Base-by-base conservation (phyloP, 2,113 vertebrate species). In the Cervus canadensis region DNA sequence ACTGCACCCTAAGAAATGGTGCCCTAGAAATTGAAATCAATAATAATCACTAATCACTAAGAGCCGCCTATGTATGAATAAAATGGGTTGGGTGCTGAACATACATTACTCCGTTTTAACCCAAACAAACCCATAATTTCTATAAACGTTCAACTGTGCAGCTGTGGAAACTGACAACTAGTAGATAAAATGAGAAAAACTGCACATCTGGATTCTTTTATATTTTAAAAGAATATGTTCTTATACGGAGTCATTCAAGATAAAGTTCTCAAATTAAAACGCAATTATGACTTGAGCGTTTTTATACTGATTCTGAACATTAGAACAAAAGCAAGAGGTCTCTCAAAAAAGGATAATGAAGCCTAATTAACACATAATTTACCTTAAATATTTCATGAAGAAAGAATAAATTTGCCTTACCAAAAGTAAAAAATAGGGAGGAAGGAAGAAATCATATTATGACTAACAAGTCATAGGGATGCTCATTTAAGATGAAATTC, bases 221-320 rank as follows among this genome's bases (percentile, higher is more conserved):
- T 28, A 76, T 84, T 81, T 96, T 79, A 71, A 96, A 87, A 88
- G 76, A 93, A 64, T 60, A 82, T 92, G n/a, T 16, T 52, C 28
- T 48, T 95, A 36, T 12, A 52, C 1, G 19, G 26, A 89, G 43
- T 43, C 82, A 57, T 9, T 36, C 3, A 7, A 92, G 43, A 89
- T 81, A 40, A 94, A 81, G 28, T 81, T 93, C 19, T 92, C 60
- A 94, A 96, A 79, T 91, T 25, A 95, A 84, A 96, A 93, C 67
- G 16, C 43, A 96, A 90, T 67, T 89, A 83, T 28, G 1, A 86
- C 93, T 62, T 93, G 43, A 93, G 21, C 59, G 52, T 78, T 83
- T 62, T 92, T 90, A 81, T 40, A 81, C 26, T 83, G 25, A 84
- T 57, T 88, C 48, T 82, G n/a, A 91, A 60, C 50, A 84, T 89